Evolutionary conservation across 64 coral and sea anemone species (phyloP).

Genomic region (Dendrophyllia cribrosa): DNA sequence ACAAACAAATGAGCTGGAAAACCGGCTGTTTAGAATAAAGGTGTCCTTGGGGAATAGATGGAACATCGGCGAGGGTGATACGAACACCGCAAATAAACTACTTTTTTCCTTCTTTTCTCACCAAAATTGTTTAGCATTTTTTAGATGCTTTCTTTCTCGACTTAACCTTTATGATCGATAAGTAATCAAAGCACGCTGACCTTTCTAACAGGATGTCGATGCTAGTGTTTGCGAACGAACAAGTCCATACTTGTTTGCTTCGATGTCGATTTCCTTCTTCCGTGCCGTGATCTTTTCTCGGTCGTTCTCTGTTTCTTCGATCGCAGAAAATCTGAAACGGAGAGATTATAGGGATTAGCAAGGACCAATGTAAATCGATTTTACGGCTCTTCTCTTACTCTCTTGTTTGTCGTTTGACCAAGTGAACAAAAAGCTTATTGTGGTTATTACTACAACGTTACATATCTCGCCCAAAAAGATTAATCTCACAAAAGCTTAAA

Average conservation of each 20-base stretch:
- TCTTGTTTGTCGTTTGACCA: not conserved
- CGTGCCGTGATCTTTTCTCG: not conserved
- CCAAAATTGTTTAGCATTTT: not conserved
- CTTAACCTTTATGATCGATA: not conserved
- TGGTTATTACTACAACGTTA: too few species aligned
- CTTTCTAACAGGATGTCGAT: not conserved
- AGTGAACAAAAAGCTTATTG: too few species aligned
- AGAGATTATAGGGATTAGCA: slow-evolving; percentile 5
- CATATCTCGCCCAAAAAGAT: slow-evolving; percentile 3
- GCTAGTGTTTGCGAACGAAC: slow-evolving; percentile 39
- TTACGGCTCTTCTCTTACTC: not conserved
- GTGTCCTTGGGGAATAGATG: slow-evolving; percentile 10
- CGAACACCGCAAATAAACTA: not conserved
- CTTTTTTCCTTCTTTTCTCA: not conserved
- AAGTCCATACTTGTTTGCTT: slow-evolving; percentile 45
- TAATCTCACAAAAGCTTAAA: not conserved
- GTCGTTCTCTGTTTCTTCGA: slow-evolving; percentile 10
- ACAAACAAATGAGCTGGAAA: not conserved
- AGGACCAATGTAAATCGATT: not conserved
- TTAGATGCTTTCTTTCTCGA: not conserved
- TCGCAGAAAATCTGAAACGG: slow-evolving; percentile 50
- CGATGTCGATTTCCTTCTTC: not conserved
- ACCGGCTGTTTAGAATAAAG: not conserved
- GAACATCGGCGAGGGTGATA: not conserved
- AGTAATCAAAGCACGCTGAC: not conserved